Evolutionary conservation across 2,888 invertebrate species (phyloP).

Genomic region (Polyploca ridens): DNA sequence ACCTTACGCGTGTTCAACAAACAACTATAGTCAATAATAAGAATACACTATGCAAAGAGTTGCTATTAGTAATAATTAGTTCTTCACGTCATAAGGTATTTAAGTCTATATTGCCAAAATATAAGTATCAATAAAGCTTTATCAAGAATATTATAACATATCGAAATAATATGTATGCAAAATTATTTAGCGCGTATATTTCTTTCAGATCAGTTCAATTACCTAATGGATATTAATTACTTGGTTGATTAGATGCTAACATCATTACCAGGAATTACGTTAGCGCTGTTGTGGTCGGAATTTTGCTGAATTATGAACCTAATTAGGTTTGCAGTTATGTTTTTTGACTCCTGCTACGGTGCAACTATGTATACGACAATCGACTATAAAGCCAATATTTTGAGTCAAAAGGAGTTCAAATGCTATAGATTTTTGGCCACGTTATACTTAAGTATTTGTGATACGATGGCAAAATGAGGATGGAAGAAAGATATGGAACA

Average conservation of each 20-base stretch:
- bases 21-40: neutral
- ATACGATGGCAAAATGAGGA: no score
- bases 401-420: no score
- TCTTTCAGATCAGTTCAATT: neutral
- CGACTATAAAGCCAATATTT: no score
- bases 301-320: neutral
- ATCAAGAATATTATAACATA: neutral
- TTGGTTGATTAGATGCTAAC: neutral
- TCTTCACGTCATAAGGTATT: no score
- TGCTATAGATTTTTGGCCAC: no score
- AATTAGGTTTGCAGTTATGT: neutral
- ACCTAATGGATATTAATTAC: neutral
- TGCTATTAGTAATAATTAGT: no score
- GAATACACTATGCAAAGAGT: neutral
- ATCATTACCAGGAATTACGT: neutral
- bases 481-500: no score
- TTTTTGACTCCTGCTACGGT: neutral
- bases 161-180: neutral
- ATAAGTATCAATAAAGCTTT: neutral
- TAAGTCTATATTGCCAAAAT: no score
- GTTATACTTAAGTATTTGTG: no score
- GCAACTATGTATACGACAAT: neutral
- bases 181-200: neutral
- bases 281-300: neutral
- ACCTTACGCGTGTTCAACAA: neutral